phyloP scores from a whole-genome alignment of 2,113 vertebrate species.

The Tachuris rubrigastra region DNA sequence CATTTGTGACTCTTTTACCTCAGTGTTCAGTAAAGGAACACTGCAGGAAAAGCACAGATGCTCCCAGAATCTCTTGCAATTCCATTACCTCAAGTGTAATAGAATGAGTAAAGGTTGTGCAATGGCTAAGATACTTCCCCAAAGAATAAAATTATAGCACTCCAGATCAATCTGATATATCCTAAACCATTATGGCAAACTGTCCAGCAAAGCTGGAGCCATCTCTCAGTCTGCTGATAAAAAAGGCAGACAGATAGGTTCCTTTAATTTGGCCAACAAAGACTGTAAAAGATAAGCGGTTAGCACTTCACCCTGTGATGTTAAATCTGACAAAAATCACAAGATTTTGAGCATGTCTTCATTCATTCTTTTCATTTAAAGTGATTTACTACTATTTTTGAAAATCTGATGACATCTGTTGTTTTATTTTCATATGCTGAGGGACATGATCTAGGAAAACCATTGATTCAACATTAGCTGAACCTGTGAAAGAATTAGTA shows the following conservation, averaged over 20 bases:
- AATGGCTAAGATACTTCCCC: not conserved
- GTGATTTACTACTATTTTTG: not conserved
- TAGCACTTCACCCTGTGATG: not conserved
- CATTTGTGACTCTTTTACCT: not conserved
- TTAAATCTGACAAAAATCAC: not conserved
- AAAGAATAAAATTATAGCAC: not conserved
- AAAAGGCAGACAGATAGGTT: not conserved
- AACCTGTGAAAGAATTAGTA: not conserved
- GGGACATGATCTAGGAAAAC: not conserved
- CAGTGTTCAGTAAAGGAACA: not conserved
- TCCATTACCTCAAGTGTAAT: not conserved
- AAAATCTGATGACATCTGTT: not conserved
- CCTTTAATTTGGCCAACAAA: not conserved
- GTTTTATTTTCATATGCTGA: not conserved
- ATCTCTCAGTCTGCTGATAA: not conserved
- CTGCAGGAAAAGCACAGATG: accelerated
- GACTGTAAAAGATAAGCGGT: not conserved
- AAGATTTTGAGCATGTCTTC: not conserved
- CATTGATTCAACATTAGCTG: not conserved
- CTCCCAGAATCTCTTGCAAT: not conserved
- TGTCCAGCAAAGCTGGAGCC: not conserved
- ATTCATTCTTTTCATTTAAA: not conserved
- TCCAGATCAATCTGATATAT: not conserved
- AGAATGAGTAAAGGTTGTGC: not conserved
- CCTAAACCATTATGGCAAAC: not conserved